These are phyloP conservation scores for Orchestia grillus DNA, from an alignment of 1,140 invertebrate species.

Conservation along the genomic window DNA sequence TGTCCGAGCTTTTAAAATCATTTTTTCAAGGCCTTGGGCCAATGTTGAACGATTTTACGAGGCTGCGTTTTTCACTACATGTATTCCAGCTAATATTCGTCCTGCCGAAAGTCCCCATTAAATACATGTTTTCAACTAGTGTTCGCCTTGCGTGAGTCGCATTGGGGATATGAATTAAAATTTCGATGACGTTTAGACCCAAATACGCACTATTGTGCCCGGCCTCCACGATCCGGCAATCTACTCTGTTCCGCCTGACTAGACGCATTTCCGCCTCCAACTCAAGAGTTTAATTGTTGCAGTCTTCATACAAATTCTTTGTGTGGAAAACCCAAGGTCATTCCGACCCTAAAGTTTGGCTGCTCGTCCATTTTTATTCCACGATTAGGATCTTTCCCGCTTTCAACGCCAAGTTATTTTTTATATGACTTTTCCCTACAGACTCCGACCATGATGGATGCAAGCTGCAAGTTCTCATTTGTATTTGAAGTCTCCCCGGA, in stretches of 20 bases:
- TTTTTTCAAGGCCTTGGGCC: neutral
- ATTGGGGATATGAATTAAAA: neutral
- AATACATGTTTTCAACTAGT: neutral
- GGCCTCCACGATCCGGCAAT: neutral
- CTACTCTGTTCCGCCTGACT: neutral
- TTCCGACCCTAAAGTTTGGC: neutral
- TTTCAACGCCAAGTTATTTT: neutral
- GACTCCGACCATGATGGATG: neutral
- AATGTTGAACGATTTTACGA: neutral
- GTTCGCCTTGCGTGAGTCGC: neutral
- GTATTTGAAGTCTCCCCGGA: neutral
- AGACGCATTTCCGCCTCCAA: neutral
- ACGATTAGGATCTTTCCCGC: neutral
- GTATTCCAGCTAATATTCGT: neutral
- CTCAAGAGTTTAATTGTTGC: neutral
- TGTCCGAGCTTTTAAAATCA: neutral
- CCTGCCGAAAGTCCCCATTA: neutral
- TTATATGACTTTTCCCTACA: neutral
- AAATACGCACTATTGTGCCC: neutral
- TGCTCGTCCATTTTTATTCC: neutral
- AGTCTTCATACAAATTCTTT: neutral
- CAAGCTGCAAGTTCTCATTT: neutral
- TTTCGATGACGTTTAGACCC: neutral
- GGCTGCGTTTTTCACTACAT: neutral
- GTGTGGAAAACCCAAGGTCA: neutral